Conservation (phyloP, 2,888 invertebrate genomes). For the Dione vanillae region DNA sequence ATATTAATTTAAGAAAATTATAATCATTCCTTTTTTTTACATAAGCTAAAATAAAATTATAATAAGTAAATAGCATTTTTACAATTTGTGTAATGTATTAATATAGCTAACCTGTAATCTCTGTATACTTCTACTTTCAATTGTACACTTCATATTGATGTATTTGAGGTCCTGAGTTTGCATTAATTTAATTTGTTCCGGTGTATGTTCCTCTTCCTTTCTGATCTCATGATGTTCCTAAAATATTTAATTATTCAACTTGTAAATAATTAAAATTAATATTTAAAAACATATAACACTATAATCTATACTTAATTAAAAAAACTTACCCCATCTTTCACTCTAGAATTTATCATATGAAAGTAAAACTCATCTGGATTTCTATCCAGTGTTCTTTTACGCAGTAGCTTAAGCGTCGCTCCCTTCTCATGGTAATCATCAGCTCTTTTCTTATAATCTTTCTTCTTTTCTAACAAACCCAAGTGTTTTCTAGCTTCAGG, state of each 20-base stretch:
- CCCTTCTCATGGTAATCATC: conserved; percentile 92
- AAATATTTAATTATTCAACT: conserved; percentile 26
- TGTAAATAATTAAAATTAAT: background rate
- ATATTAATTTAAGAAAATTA: no score
- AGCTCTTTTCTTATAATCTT: conserved; percentile 92
- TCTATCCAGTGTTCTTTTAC: conserved; percentile 93
- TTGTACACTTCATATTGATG: conserved; percentile 91
- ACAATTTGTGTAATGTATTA: conserved; percentile 64
- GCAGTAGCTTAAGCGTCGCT: conserved; percentile 90
- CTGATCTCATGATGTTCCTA: conserved; percentile 87
- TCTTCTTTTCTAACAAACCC: conserved; percentile 94
- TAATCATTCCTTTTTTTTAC: no score
- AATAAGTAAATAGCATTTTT: no score
- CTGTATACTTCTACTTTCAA: conserved; percentile 89
- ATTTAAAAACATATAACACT: background rate
- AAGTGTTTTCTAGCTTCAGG: conserved; percentile 90
- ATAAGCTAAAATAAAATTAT: no score
- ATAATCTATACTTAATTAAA: no score
- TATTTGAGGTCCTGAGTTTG: conserved; percentile 96
- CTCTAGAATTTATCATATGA: conserved; percentile 96
- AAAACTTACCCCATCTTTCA: conserved; percentile 82
- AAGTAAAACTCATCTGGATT: conserved; percentile 99
- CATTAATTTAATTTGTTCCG: conserved; percentile 94
- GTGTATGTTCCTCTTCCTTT: conserved; percentile 89
- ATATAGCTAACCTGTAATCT: conserved; percentile 69